Conservation (phyloP, 2,113 vertebrate species). For the Heterotilapia buettikoferi region DNA sequence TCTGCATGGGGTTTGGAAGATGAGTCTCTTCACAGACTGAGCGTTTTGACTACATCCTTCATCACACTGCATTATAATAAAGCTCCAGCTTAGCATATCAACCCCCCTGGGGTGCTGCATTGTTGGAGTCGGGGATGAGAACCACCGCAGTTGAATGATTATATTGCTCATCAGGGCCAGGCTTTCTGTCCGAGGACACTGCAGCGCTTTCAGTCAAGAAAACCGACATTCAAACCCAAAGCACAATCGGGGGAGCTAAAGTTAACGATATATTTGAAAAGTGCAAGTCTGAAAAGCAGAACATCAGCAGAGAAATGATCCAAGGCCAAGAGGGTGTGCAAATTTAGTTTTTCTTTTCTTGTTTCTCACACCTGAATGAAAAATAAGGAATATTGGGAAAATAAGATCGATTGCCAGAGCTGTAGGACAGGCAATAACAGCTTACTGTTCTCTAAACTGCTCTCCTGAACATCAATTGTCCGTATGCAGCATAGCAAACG, state of each 20-base stretch:
- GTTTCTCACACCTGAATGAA: not conserved
- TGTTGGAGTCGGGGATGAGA: conserved; percentile 34
- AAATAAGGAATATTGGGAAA: not conserved
- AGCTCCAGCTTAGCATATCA: conserved; percentile 34
- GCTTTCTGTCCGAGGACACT: conserved; percentile 30
- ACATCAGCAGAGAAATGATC: not conserved
- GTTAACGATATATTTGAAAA: not conserved
- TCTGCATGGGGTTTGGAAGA: not conserved
- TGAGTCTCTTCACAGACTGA: conserved; percentile 15
- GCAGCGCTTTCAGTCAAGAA: conserved; percentile 23
- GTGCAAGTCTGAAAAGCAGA: not conserved
- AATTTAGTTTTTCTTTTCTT: not conserved
- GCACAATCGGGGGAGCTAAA: not conserved
- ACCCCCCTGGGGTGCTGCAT: conserved; percentile 1
- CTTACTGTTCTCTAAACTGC: not conserved
- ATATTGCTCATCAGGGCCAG: conserved; percentile 32
- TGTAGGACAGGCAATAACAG: not conserved
- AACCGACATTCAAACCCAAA: not conserved
- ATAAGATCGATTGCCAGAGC: not conserved
- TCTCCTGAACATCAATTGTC: not conserved
- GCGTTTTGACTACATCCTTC: conserved; percentile 9
- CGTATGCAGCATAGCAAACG: not conserved
- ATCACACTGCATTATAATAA: conserved; percentile 51
- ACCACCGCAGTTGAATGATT: conserved; percentile 28
- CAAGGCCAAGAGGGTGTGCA: not conserved